These are phyloP conservation scores for Heliconius ethilla DNA, from an alignment of 2,888 invertebrate species.

Conservation along the genomic window DNA sequence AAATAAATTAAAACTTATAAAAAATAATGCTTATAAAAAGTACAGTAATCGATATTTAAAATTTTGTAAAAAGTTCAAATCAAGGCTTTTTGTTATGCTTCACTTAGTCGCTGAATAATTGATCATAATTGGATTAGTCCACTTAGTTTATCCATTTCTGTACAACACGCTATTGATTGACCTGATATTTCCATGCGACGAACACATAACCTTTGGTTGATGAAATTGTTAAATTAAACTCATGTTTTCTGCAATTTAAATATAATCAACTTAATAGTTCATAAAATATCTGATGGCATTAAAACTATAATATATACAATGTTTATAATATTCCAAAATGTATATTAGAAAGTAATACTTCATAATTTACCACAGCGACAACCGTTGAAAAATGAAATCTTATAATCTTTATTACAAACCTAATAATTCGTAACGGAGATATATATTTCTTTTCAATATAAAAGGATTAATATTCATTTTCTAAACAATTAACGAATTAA, in stretches of 20 bases:
- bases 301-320: too few relatives aligned
- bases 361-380: too few relatives aligned
- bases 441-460: background rate
- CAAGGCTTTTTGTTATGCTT: constrained; percentile 11
- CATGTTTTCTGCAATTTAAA: background rate
- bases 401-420: background rate
- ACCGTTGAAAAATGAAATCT: too few relatives aligned
- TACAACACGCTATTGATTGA: constrained; percentile 62
- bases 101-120: constrained; percentile 41
- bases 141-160: constrained; percentile 61
- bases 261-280: background rate
- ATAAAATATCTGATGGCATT: background rate
- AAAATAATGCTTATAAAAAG: background rate
- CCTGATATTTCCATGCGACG: constrained; percentile 51
- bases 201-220: constrained; percentile 34
- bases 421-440: background rate
- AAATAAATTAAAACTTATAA: background rate
- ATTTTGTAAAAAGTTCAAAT: constrained; percentile 17
- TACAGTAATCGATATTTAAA: constrained; percentile 5
- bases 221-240: constrained; percentile 10
- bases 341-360: too few relatives aligned
- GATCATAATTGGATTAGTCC: constrained; percentile 51
- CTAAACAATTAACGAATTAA: background rate
- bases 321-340: too few relatives aligned
- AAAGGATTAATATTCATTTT: background rate